Evolutionary conservation across 1,140 invertebrate genomes (phyloP).

Genomic region (Chrysomallon squamiferum): DNA sequence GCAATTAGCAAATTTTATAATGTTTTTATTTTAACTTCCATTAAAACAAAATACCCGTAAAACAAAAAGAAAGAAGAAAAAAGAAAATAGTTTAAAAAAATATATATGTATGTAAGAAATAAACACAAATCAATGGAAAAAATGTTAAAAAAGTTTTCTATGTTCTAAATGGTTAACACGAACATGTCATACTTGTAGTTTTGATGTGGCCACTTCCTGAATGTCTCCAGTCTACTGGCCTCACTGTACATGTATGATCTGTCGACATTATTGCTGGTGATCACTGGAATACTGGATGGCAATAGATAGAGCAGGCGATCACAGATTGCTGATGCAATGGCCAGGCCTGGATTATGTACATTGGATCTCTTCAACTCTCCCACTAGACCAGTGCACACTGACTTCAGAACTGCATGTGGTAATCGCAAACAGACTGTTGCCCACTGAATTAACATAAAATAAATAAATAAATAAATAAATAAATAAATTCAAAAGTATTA

Average conservation of each 20-base stretch:
- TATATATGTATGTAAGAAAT: too few relatives aligned
- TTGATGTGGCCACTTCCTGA: conserved; percentile 94
- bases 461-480: conserved; percentile 3
- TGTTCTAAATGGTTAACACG: too few relatives aligned
- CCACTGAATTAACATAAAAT: conserved; percentile 75
- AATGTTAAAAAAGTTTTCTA: too few relatives aligned
- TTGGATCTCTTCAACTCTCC: conserved; percentile 82
- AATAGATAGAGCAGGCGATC: conserved; percentile 83
- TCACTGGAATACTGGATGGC: conserved; percentile 36
- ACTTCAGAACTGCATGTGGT: conserved; percentile 77
- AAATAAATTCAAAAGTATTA: background rate
- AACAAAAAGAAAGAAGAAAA: too few relatives aligned
- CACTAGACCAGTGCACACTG: conserved; percentile 79
- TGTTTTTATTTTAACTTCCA: too few relatives aligned
- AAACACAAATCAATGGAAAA: too few relatives aligned
- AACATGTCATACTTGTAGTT: conserved; percentile 94
- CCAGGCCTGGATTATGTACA: conserved; percentile 81
- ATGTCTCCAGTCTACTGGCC: conserved; percentile 85
- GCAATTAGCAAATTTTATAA: too few relatives aligned
- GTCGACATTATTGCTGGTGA: conserved; percentile 48
- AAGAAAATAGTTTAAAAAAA: too few relatives aligned
- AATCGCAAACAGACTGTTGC: conserved; percentile 84
- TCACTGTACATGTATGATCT: conserved; percentile 83
- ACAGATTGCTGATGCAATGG: conserved; percentile 86
- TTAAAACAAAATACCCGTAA: too few relatives aligned